These are phyloP conservation scores for Synanthedon andrenaeformis DNA, from an alignment of 2,888 invertebrate species.

Conservation along the genomic window DNA sequence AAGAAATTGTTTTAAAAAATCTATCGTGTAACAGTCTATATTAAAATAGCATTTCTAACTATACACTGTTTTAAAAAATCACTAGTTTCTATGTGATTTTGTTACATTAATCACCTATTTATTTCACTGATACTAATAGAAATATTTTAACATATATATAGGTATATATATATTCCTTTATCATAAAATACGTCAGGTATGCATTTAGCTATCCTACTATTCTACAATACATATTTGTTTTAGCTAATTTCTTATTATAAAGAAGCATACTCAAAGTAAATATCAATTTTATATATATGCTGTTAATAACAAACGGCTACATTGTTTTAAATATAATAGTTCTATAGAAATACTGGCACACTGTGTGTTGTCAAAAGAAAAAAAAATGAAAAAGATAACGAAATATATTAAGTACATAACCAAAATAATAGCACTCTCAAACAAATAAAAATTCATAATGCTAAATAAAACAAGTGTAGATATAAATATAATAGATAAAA, in stretches of 20 bases:
- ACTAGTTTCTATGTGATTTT: conserved; percentile 34
- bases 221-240: conserved; percentile 38
- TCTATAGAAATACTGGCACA: conserved; percentile 56
- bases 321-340: conserved; percentile 39
- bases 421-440: conserved; percentile 55
- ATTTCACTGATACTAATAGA: neutral
- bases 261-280: conserved; percentile 63
- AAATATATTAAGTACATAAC: conserved; percentile 35
- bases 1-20: conserved; percentile 18
- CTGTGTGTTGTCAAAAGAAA: conserved; percentile 42
- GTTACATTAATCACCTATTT: neutral
- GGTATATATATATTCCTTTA: no score
- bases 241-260: conserved; percentile 48
- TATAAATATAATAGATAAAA: conserved; percentile 18
- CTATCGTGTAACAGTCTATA: conserved; percentile 14
- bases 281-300: conserved; percentile 38
- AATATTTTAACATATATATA: no score
- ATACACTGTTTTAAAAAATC: conserved; percentile 12
- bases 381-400: conserved; percentile 24
- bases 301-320: conserved; percentile 44
- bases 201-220: conserved; percentile 10
- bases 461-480: conserved; percentile 47
- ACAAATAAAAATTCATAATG: conserved; percentile 37
- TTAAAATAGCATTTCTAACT: no score
- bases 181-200: neutral